Base-by-base conservation (phyloP, 2,888 invertebrate species). In the Mycalesis mineus region DNA sequence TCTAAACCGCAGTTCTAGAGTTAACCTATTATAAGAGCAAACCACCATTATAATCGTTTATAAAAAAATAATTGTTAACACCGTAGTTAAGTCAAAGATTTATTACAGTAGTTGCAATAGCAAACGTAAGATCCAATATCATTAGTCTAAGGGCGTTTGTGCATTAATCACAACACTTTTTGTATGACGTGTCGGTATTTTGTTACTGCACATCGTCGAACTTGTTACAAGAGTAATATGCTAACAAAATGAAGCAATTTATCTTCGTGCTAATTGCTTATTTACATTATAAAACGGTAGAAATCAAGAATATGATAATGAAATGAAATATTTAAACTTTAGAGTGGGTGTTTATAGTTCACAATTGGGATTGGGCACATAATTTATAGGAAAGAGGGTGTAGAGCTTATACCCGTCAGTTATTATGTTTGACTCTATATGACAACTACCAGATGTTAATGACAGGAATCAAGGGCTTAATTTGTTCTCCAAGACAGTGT, bases 141-240 rank as follows among this genome's bases (percentile, higher is more conserved):
- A 84, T 84, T 83, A 82, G 68, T 82, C 64, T 70, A 76, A 77
- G 74, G 76, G 77, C 73, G 22, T 72, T 69, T 67, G 69, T 65
- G 59, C 75, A 82, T 84, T 80, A 80, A 82, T 86, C 82, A 82
- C 72, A 60, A 33, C 33, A 22, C 51, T 52, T 73, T 72, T 76
- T 73, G 69, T 68, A 66, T 66, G 57, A 68, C 69, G 71, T 72
- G 73, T 71, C 72, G 63, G 70, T 76, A 74, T 76, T 78, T 62
- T 62, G 57, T 60, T 52, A 33, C 48, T 40, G 42, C 60, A 55
- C 60, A 55, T 57, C 51, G 51, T 55, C 51, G 39, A 58, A 58
- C 51, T 55, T 58, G 51, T 55, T 52, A 55, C 14, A 36, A 15
- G 33, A 49, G 54, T 42, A 42, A 57, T 29, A 51, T 22, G 15